phyloP scores from a whole-genome alignment of 2,797 vertebrate species.

The Micromesistius poutassou region DNA sequence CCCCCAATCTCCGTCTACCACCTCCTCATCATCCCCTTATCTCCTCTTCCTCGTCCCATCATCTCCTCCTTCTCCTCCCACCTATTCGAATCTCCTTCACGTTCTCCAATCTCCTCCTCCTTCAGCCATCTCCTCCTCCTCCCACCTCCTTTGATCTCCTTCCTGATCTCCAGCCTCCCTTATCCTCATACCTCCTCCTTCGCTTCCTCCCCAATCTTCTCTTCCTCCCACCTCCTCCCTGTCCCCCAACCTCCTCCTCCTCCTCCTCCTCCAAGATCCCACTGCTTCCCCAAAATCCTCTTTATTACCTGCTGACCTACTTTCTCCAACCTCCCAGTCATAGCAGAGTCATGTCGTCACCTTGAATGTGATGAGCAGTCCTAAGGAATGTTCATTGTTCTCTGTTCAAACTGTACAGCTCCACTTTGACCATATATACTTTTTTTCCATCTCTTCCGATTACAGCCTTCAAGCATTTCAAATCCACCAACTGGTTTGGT shows the following conservation, averaged over 20 bases:
- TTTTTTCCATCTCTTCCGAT: background rate
- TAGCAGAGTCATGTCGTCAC: background rate
- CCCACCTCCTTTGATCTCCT: no score
- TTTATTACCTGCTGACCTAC: background rate
- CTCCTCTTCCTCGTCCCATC: background rate
- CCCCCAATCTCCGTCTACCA: no score
- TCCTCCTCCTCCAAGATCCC: background rate
- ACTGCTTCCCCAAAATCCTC: background rate
- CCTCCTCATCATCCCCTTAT: background rate
- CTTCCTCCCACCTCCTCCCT: background rate
- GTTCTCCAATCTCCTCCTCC: background rate
- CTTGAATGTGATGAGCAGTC: background rate
- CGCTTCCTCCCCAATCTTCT: background rate
- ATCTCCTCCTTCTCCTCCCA: background rate
- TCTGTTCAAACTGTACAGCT: background rate
- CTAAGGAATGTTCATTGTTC: background rate
- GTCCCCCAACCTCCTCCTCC: background rate
- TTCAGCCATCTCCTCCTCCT: no score
- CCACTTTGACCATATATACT: background rate
- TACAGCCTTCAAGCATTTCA: background rate
- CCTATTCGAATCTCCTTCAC: background rate
- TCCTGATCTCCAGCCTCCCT: background rate
- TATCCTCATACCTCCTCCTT: background rate
- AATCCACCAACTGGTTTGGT: background rate
- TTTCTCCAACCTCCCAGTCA: slow-evolving; percentile 30